Conservation (phyloP, 2,888 invertebrate genomes). For the Cephus pulcher region DNA sequence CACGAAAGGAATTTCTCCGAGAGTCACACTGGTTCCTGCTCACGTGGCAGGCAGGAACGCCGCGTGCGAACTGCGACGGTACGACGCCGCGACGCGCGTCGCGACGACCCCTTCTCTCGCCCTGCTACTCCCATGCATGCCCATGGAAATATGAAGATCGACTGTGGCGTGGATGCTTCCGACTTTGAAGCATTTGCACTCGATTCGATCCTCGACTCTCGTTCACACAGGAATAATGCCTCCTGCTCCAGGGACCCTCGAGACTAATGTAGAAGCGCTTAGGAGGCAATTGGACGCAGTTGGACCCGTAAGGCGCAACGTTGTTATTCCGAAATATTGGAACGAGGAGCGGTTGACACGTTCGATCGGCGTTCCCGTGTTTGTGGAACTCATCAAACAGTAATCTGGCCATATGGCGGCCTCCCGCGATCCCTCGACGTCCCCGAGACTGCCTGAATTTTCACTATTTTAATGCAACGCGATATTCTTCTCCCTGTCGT, state of each 20-base stretch:
- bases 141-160: neutral
- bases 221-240: too few species aligned
- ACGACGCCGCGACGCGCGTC: constrained; percentile 6
- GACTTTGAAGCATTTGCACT: too few species aligned
- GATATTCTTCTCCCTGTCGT: too few species aligned
- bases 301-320: too few species aligned
- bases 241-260: too few species aligned
- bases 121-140: neutral
- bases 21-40: neutral
- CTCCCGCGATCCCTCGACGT: neutral
- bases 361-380: constrained; percentile 7
- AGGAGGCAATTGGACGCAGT: too few species aligned
- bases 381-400: constrained; percentile 21
- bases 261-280: too few species aligned
- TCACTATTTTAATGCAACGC: too few species aligned
- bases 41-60: constrained; percentile 21
- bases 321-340: too few species aligned
- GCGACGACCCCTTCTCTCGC: constrained; percentile 1
- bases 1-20: too few species aligned
- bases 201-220: too few species aligned
- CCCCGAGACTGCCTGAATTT: neutral
- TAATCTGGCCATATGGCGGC: constrained; percentile 20
- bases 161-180: neutral
- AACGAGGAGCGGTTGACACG: too few species aligned
- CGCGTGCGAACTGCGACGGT: constrained; percentile 37